phyloP scores from a whole-genome alignment of 1,140 invertebrate genomes.

The Ips typographus region DNA sequence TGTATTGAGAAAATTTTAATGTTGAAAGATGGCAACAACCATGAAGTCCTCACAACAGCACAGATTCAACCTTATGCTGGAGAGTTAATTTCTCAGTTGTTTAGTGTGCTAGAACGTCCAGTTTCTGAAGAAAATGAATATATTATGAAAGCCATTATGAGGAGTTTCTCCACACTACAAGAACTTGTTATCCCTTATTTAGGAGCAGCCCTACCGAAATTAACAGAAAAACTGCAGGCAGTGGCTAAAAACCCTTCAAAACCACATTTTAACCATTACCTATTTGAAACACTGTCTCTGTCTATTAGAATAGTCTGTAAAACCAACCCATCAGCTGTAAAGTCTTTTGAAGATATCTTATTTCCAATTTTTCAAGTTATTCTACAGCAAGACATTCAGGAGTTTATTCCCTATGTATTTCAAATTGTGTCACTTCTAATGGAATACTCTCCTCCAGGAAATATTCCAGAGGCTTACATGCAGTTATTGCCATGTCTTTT shows the following conservation, averaged over 20 bases:
- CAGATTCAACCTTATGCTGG: slow-evolving; percentile 63
- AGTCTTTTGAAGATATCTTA: slow-evolving; percentile 86
- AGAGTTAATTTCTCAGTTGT: slow-evolving; percentile 73
- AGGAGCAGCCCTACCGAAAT: slow-evolving; percentile 73
- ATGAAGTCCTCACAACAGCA: slow-evolving; percentile 60
- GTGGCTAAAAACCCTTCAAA: slow-evolving; percentile 95
- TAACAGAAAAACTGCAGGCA: slow-evolving; percentile 78
- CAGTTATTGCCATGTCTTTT: slow-evolving; percentile 86
- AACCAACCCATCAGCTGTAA: slow-evolving; percentile 73
- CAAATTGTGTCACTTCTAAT: slow-evolving; percentile 92
- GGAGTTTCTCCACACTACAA: slow-evolving; percentile 80
- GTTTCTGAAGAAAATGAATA: slow-evolving; percentile 94
- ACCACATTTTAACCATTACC: slow-evolving; percentile 96
- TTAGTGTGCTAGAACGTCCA: slow-evolving; percentile 67
- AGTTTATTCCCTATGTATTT: slow-evolving; percentile 97
- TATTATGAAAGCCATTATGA: slow-evolving; percentile 95
- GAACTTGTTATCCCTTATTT: slow-evolving; percentile 80
- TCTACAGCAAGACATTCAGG: slow-evolving; percentile 90
- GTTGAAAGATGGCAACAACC: slow-evolving; percentile 62
- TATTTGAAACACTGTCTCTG: slow-evolving; percentile 92
- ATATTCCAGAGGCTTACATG: slow-evolving; percentile 81
- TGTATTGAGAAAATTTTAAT: slow-evolving; percentile 87
- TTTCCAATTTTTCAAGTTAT: slow-evolving; percentile 94
- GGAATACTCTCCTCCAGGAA: slow-evolving; percentile 63
- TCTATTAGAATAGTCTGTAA: slow-evolving; percentile 87